Evolutionary conservation across 2,797 vertebrate species (phyloP), one percentile per base, ranked within the genome.

Genomic region (Pitangus sulphuratus): DNA sequence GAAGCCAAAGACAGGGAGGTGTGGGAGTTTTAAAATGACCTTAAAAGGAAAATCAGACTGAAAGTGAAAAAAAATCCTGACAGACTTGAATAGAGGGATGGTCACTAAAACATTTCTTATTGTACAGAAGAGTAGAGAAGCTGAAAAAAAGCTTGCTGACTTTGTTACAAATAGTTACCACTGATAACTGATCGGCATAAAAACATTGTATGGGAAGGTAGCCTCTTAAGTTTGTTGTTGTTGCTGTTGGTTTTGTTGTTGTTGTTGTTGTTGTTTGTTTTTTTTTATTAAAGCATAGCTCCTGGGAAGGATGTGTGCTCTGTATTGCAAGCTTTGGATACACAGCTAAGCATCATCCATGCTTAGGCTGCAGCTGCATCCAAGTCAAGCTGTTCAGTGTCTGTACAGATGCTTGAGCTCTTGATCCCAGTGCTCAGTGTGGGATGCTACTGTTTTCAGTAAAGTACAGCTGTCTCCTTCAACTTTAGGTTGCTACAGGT

Each of bases 141-240:
- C 16, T 61, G 61, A 68, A 74, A 74, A 54, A 31, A 48, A 28
- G 4, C 4, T 19, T 42, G 12, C 15, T 48, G 19, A 20, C n/a
- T 75, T 44, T 45, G 3, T 31, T 45, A 57, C 6, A 60, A 37
- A 50, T 50, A 56, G 68, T 33, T 20, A 14, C 17, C 22, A 48
- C 1, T 48, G 21, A 48, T 3, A 61, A 68, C 15, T 0, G 2
- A 2, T 25, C 3, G 14, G 22, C 16, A 48, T 30, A 30, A 39
- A 50, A n/a, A 7, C 35, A 12, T 72, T 28, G 45, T 42, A 44
- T 25, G 19, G 31, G 21, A 12, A 61, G 7, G n/a, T 19, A 75
- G 12, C 4, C 39, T 50, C 28, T 17, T 26, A 13, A 6, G 2
- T 8, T 56, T 20, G 10, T 15, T 35, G 48, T 21, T 35, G 47